Evolutionary conservation across 2,888 invertebrate genomes (phyloP), one percentile per base, ranked within the genome.

Genomic region (Drosophila atroscutellata): DNA sequence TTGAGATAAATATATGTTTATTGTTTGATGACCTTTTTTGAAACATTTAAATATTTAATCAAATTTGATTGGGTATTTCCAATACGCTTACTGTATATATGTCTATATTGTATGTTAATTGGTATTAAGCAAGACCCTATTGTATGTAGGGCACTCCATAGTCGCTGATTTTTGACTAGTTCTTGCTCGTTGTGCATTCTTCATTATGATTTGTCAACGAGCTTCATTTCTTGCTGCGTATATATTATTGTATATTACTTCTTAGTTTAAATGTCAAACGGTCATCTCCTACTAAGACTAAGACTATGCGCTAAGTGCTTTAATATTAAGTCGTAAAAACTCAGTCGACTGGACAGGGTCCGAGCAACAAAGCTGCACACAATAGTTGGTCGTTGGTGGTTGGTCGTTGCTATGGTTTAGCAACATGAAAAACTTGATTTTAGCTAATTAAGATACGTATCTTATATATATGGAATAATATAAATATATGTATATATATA

Each of bases 261-360:
- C 37, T 47, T 47, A 34, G 24, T 71, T 13, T 36, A 77, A 80
- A 80, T 80, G 82, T 82, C 80, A 80, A 57, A 70, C 45, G 77
- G 60, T 67, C 82, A 52, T 39, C 24, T 15, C 8, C 8, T 4
- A 45, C 24, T 42, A 42, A 60, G 71, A 74, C 67, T 34, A 52
- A 56, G 39, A 57, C 70, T 52, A 59, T 65, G 36, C 42, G 59
- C 28, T 37, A 45, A 58, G 34, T 63, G 57, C 39, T 71, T 52
- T 37, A 62, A 58, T 49, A 71, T 34, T 49, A 56, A 58, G 50
- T 55, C n/a, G 54, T 50, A 34, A 34, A 30, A 11, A 37, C 34
- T 32, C 28, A 36, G 24, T 24, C 24, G 15, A 24, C 18, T 54
- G 26, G 55, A 37, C 28, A 55, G n/a, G 9, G 37, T 55, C 55